Evolutionary conservation across 2,888 invertebrate genomes (phyloP).

Genomic region (Ctena decussata): DNA sequence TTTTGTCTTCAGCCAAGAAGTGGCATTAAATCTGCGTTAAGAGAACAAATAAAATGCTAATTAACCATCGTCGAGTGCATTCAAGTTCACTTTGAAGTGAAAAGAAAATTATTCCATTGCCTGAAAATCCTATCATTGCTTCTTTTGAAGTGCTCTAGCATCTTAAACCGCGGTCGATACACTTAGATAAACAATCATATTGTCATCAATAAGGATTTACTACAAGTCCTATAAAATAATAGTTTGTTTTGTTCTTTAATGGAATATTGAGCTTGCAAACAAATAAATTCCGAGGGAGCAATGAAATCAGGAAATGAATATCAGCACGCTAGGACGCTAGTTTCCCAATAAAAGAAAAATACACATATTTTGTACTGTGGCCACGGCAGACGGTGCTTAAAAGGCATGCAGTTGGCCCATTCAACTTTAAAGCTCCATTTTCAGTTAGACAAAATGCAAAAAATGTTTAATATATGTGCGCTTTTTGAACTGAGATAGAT

Average conservation of each 20-base stretch:
- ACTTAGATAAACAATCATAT: constrained; percentile 11
- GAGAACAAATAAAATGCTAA: constrained; percentile 8
- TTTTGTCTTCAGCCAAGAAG: background rate
- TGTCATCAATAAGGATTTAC: constrained; percentile 14
- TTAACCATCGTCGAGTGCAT: background rate
- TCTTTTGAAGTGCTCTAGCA: background rate
- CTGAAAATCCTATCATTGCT: background rate
- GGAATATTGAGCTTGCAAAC: constrained; percentile 2
- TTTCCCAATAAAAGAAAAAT: background rate
- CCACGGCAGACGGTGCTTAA: too few relatives aligned
- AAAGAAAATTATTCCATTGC: constrained; percentile 14
- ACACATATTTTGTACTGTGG: too few relatives aligned
- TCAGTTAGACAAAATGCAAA: too few relatives aligned
- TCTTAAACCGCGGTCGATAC: background rate
- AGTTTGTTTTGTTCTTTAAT: constrained; percentile 15
- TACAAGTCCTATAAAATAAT: constrained; percentile 5
- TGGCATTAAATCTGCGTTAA: background rate
- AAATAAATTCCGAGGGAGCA: constrained; percentile 2
- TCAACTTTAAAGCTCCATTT: too few relatives aligned
- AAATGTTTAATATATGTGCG: too few relatives aligned
- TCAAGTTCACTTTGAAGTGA: constrained; percentile 14
- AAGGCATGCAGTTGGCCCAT: too few relatives aligned
- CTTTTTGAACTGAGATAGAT: too few relatives aligned
- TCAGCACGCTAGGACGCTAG: background rate
- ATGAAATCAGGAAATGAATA: constrained; percentile 7